Evolutionary conservation across 2,113 vertebrate genomes (phyloP).

Genomic region (Bothrops jararaca): DNA sequence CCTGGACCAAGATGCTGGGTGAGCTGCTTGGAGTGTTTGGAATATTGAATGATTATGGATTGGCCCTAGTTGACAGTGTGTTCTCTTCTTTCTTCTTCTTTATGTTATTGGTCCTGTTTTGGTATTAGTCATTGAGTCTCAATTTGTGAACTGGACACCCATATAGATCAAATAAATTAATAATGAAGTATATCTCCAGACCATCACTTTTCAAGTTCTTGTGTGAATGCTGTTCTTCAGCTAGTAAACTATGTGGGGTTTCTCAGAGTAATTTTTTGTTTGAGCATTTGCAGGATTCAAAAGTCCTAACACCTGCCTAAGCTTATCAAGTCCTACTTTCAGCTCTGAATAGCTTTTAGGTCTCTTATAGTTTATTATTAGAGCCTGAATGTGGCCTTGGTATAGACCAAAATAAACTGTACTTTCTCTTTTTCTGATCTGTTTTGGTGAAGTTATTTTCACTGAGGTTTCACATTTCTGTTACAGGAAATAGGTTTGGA

Average conservation of each 20-base stretch:
- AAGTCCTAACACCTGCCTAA: neutral
- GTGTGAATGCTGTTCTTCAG: neutral
- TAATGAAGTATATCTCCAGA: neutral
- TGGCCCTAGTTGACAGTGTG: neutral
- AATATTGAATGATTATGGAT: neutral
- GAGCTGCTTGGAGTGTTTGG: neutral
- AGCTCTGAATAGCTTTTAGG: neutral
- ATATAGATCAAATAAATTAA: neutral
- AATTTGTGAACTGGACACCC: neutral
- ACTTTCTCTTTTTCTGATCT: neutral
- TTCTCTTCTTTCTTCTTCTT: neutral
- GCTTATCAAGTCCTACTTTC: neutral
- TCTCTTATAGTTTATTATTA: conserved; percentile 12
- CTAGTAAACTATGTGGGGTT: neutral
- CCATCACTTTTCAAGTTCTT: neutral
- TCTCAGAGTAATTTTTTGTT: neutral
- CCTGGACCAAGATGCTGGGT: neutral
- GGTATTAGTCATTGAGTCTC: neutral
- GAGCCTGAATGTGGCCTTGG: neutral
- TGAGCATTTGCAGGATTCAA: neutral
- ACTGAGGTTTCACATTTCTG: conserved; percentile 18
- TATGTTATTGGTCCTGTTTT: neutral
- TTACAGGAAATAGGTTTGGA: conserved; percentile 21
- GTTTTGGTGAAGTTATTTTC: neutral
- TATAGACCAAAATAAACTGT: neutral